Conservation (phyloP, 2,113 vertebrate species). For the Semicossyphus pulcher region DNA sequence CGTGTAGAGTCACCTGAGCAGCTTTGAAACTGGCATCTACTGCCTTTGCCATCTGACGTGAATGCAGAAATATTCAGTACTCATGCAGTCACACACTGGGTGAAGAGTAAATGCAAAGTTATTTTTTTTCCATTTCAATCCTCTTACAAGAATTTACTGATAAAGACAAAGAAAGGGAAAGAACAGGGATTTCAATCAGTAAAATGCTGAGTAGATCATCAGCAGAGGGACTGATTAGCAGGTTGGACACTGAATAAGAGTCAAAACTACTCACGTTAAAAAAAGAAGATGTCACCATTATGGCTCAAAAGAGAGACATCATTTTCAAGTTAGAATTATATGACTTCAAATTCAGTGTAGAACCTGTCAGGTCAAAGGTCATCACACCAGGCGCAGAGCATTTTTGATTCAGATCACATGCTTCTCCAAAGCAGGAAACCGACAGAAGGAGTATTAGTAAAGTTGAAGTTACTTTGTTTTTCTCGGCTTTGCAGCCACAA, state of each 20-base stretch:
- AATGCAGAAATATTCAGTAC: neutral
- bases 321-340: neutral
- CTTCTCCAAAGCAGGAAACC: conserved; percentile 62
- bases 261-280: conserved; percentile 5
- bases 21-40: no score
- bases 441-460: conserved; percentile 59
- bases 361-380: conserved; percentile 47
- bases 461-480: conserved; percentile 14
- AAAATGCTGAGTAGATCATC: neutral
- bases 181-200: neutral
- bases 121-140: neutral
- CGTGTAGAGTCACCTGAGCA: no score
- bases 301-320: conserved; percentile 1
- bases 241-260: conserved; percentile 67
- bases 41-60: neutral
- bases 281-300: neutral
- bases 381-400: conserved; percentile 53
- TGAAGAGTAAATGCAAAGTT: no score
- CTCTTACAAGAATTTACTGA: neutral
- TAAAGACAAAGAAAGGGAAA: conserved; percentile 17
- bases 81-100: neutral
- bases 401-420: conserved; percentile 64
- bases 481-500: conserved; percentile 43
- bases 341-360: conserved; percentile 58
- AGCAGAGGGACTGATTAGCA: conserved; percentile 33